Evolutionary conservation across 2,797 vertebrate species (phyloP).

Genomic region (Triplophysa yarkandensis): DNA sequence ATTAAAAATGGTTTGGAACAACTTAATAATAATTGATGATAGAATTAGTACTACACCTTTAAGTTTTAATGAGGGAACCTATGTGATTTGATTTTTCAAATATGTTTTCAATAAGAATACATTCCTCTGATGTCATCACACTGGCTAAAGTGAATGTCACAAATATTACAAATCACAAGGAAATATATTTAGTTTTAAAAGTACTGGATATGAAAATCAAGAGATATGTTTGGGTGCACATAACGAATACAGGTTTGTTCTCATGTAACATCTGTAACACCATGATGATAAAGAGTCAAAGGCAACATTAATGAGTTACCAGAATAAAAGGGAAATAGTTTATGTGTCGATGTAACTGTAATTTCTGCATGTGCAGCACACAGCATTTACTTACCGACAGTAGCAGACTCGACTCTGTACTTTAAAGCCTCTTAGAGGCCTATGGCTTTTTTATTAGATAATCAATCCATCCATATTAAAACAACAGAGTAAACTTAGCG

Average conservation of each 20-base stretch:
- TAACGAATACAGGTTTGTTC: not conserved
- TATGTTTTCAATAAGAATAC: conserved; percentile 8
- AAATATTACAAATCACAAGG: conserved; percentile 73
- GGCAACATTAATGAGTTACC: conserved; percentile 8
- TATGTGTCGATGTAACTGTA: conserved; percentile 2
- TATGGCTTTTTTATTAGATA: conserved; percentile 79
- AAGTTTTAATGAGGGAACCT: not conserved
- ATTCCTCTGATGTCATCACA: conserved; percentile 39
- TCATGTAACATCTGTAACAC: not conserved
- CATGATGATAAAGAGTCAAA: not conserved
- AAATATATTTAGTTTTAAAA: too few relatives aligned
- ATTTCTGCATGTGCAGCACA: conserved; percentile 51
- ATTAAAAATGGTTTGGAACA: too few relatives aligned
- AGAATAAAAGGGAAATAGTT: conserved; percentile 5
- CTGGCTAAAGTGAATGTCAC: conserved; percentile 66
- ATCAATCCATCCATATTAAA: conserved; percentile 89
- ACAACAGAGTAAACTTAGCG: conserved; percentile 90
- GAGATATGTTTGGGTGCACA: conserved; percentile 59
- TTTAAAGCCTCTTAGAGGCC: conserved; percentile 81
- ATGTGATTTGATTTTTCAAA: not conserved
- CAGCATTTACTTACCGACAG: conserved; percentile 52
- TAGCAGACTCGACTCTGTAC: conserved; percentile 73
- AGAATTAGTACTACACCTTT: too few relatives aligned
- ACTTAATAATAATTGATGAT: too few relatives aligned
- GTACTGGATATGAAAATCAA: too few relatives aligned